These are phyloP conservation scores for Hyperopisus bebe DNA, from an alignment of 2,113 vertebrate genomes.

Conservation along the genomic window DNA sequence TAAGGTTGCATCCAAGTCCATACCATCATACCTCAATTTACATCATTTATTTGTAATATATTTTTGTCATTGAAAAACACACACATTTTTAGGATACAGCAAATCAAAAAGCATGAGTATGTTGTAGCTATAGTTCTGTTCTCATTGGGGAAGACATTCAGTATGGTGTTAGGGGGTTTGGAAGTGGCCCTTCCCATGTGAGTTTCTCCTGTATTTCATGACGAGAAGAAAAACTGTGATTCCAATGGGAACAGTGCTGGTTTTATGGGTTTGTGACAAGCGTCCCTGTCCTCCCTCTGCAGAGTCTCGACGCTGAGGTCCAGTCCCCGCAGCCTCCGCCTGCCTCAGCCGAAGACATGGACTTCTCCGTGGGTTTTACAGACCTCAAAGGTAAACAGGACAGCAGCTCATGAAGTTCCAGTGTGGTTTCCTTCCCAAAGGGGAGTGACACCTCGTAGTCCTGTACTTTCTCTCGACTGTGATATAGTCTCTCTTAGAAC, in stretches of 20 bases:
- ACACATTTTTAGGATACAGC: background rate
- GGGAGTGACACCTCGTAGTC: background rate
- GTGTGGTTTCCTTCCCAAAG: background rate
- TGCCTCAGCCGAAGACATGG: background rate
- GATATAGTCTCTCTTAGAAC: background rate
- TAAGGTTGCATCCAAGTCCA: background rate
- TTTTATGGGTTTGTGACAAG: background rate
- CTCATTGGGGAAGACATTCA: background rate
- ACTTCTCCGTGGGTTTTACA: background rate
- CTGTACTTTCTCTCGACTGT: background rate
- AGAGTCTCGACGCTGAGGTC: background rate
- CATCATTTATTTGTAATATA: background rate
- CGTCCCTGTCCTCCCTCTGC: background rate
- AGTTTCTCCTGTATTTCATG: background rate
- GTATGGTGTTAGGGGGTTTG: background rate
- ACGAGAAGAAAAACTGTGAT: background rate
- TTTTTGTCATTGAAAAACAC: background rate
- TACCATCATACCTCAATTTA: background rate
- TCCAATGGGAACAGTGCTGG: background rate
- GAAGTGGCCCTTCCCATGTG: background rate
- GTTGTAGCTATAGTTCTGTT: background rate
- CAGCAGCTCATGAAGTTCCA: background rate
- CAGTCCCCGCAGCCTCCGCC: background rate
- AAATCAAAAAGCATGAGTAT: background rate
- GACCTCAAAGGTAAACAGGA: background rate